A percentile compares a stretch with the other conserved stretches of the same genome.
Conservation (phyloP, 2,113 vertebrate genomes). For the Corythoichthys intestinalis region DNA sequence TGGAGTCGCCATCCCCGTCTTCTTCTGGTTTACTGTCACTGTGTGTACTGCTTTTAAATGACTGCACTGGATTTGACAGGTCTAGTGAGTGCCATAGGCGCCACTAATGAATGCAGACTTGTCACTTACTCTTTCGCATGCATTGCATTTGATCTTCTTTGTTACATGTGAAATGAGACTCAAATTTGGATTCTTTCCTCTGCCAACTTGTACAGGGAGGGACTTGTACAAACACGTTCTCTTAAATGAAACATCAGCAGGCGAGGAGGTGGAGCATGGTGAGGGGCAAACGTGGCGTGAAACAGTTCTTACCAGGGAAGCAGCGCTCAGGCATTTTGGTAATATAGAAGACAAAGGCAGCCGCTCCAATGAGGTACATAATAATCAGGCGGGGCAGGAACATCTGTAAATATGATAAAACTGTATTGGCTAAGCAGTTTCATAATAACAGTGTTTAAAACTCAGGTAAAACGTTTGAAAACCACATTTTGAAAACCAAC, state of each 20-base stretch:
- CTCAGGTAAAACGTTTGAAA: no score
- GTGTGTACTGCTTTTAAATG: background rate
- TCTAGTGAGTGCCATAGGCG: background rate
- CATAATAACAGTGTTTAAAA: background rate
- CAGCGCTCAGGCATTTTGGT: slow-evolving; percentile 97
- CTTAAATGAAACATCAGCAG: background rate
- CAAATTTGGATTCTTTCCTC: background rate
- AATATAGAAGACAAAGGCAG: slow-evolving; percentile 93
- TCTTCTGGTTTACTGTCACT: background rate
- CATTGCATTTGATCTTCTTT: background rate
- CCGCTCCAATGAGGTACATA: slow-evolving; percentile 92
- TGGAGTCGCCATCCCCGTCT: background rate
- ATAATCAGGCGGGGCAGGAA: slow-evolving; percentile 91
- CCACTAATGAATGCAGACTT: background rate
- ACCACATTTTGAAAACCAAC: no score
- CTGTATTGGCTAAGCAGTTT: background rate
- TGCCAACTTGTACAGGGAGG: background rate
- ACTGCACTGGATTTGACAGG: background rate
- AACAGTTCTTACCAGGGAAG: slow-evolving; percentile 85
- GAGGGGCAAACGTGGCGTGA: background rate
- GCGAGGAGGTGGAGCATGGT: background rate
- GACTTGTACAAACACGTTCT: background rate
- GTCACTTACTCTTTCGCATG: background rate
- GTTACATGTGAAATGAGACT: background rate
- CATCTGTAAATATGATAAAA: slow-evolving; percentile 67